A percentile compares a stretch with the other conserved stretches of the same genome.
These are phyloP conservation scores for Drosophila prolongata DNA, from an alignment of 2,888 invertebrate species.

Conservation along the genomic window DNA sequence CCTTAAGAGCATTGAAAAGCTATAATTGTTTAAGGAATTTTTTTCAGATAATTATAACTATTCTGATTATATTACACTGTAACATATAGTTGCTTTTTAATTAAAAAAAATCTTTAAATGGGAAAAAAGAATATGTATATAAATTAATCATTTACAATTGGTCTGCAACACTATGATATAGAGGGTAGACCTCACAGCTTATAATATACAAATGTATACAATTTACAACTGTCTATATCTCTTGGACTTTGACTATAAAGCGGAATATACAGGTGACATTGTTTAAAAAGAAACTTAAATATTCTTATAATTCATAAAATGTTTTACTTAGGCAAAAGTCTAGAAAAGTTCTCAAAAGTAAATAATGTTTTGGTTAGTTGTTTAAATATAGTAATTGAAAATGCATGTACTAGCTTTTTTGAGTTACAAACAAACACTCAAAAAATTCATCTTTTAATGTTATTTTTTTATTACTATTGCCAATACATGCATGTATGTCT, in stretches of 20 bases:
- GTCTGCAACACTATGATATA: too few relatives aligned
- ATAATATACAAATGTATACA: not conserved
- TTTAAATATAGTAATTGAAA: not conserved
- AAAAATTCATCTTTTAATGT: not conserved
- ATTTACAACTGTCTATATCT: not conserved
- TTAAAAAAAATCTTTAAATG: too few relatives aligned
- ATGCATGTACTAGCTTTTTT: not conserved
- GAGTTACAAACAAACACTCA: not conserved
- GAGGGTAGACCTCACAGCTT: not conserved
- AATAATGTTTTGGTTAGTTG: not conserved
- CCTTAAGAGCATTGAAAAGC: too few relatives aligned
- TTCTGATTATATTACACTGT: too few relatives aligned
- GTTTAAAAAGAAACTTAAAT: not conserved
- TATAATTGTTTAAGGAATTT: too few relatives aligned
- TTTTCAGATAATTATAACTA: too few relatives aligned
- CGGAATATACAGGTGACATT: not conserved
- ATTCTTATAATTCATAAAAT: too few relatives aligned
- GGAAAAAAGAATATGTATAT: too few relatives aligned
- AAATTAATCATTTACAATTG: not conserved
- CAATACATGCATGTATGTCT: not conserved
- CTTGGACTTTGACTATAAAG: slow-evolving; percentile 13
- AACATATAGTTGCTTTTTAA: too few relatives aligned
- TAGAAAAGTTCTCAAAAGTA: too few relatives aligned
- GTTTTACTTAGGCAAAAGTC: too few relatives aligned
- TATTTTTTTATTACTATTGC: not conserved